These are phyloP conservation scores for Upupa epops DNA, from an alignment of 2,113 vertebrate species.

Conservation along the genomic window DNA sequence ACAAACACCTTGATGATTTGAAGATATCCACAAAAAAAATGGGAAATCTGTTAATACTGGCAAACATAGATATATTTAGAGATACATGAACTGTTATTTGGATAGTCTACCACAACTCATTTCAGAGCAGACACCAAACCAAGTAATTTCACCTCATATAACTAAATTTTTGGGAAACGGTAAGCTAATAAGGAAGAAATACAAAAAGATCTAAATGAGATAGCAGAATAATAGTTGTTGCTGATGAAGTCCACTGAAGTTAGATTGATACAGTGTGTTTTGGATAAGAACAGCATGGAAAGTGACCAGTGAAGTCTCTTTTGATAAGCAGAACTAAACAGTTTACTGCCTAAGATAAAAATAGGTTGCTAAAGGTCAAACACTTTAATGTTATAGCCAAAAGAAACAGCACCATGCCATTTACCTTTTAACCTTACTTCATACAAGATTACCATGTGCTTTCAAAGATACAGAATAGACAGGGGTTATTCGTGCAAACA, in stretches of 20 bases:
- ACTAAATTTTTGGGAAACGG: neutral
- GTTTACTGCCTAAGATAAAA: conserved; percentile 63
- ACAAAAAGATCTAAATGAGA: neutral
- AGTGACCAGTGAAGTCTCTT: conserved; percentile 53
- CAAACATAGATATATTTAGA: neutral
- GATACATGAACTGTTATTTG: neutral
- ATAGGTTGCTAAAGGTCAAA: conserved; percentile 56
- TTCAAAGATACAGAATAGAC: conserved; percentile 34
- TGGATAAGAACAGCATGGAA: conserved; percentile 55
- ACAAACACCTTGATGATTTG: neutral
- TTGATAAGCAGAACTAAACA: conserved; percentile 56
- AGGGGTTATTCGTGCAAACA: conserved; percentile 26
- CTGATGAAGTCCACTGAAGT: conserved; percentile 23
- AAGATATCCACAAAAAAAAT: neutral
- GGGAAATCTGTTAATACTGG: neutral
- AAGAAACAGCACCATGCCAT: conserved; percentile 27
- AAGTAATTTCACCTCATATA: neutral
- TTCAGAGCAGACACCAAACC: neutral
- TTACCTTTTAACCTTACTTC: conserved; percentile 64
- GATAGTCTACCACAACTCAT: neutral
- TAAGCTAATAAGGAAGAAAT: neutral
- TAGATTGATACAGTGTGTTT: conserved; percentile 40
- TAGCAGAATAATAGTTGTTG: conserved; percentile 12
- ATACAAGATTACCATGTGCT: conserved; percentile 23
- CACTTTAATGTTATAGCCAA: conserved; percentile 51